Percentiles rank a stretch among this genome's conserved stretches.
Conservation (phyloP, 2,797 vertebrate species). For the Pelodytes ibericus region DNA sequence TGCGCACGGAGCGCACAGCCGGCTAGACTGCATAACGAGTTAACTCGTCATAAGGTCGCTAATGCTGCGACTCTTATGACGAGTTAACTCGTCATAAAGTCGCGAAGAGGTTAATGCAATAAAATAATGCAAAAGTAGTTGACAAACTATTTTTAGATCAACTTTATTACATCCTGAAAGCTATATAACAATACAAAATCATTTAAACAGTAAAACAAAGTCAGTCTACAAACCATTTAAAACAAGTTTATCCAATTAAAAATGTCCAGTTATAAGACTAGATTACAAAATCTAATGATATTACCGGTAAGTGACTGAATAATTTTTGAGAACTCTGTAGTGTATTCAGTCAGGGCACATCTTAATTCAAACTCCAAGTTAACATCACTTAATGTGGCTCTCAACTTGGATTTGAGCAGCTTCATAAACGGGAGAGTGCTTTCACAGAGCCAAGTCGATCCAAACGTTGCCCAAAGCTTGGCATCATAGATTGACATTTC, state of each 20-base stretch:
- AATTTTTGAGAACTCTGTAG: not conserved
- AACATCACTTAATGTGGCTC: no score
- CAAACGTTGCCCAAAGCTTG: not conserved
- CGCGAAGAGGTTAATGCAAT: no score
- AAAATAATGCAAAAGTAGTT: no score
- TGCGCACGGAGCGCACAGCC: no score
- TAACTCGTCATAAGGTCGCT: no score
- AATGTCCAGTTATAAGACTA: not conserved
- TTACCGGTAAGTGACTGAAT: not conserved
- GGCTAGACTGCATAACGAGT: no score
- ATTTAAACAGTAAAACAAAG: not conserved
- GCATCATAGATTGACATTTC: not conserved
- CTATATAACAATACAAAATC: no score
- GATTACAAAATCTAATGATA: not conserved
- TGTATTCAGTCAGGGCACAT: no score
- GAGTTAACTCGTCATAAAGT: no score
- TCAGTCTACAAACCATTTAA: not conserved
- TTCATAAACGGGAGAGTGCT: not conserved
- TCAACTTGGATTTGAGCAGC: not conserved
- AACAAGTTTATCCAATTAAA: not conserved
- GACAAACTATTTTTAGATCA: no score
- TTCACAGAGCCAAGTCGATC: not conserved
- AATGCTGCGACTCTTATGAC: no score
- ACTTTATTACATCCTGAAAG: no score
- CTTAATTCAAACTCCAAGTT: not conserved